Conservation (phyloP, 2,888 invertebrate species). For the Drosophila colorata region DNA sequence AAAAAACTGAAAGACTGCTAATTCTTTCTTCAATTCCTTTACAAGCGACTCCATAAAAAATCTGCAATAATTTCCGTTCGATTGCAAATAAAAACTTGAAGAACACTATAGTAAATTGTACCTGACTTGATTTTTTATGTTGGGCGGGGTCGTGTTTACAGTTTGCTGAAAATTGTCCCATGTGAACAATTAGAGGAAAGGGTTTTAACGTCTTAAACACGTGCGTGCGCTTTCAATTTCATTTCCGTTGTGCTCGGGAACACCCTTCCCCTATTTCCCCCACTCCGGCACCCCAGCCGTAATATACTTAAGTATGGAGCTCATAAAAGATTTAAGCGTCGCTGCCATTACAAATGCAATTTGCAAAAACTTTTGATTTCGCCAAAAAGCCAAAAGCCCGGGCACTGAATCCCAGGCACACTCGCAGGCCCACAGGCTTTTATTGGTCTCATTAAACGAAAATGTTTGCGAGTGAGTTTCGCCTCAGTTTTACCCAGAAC, state of each 20-base stretch:
- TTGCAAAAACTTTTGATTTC: constrained; percentile 78
- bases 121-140: constrained; percentile 16
- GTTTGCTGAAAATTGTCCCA: constrained; percentile 58
- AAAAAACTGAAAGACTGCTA: background rate
- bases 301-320: constrained; percentile 57
- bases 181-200: constrained; percentile 72
- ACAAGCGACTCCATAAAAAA: background rate
- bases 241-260: constrained; percentile 36
- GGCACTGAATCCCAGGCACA: background rate
- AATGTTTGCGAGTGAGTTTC: constrained; percentile 58
- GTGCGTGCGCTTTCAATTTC: constrained; percentile 78
- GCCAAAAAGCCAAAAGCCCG: constrained; percentile 12
- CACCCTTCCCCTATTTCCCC: too few relatives aligned
- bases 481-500: constrained; percentile 11
- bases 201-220: constrained; percentile 66
- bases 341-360: constrained; percentile 78
- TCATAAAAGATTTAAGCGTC: constrained; percentile 79
- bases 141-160: constrained; percentile 10
- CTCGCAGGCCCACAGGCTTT: constrained; percentile 53
- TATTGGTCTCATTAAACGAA: constrained; percentile 78
- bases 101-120: constrained; percentile 1
- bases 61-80: constrained; percentile 1
- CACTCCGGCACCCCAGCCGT: constrained; percentile 1
- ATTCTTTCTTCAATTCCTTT: background rate
- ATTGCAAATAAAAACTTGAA: background rate